phyloP scores from a whole-genome alignment of 2,113 vertebrate genomes.

The Micromys minutus region DNA sequence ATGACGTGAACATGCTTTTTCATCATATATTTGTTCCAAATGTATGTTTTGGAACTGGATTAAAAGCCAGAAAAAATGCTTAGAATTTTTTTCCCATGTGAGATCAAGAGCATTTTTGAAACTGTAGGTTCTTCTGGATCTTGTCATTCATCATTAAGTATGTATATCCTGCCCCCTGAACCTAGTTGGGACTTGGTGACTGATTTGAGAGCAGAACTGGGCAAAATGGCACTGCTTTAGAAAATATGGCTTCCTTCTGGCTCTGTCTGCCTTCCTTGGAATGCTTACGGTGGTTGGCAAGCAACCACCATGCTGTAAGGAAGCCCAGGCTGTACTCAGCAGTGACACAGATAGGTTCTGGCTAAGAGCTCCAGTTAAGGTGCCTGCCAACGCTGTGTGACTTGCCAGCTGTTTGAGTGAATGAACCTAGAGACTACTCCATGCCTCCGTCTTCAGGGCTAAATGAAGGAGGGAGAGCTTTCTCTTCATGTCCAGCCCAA shows the following conservation, averaged over 20 bases:
- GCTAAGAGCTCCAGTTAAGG: neutral
- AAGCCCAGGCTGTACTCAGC: neutral
- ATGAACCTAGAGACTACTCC: neutral
- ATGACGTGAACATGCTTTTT: constrained; percentile 7
- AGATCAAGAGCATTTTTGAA: neutral
- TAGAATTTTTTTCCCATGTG: neutral
- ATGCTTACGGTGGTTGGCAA: neutral
- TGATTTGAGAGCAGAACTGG: neutral
- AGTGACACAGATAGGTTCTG: neutral
- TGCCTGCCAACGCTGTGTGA: neutral
- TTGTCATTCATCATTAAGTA: neutral
- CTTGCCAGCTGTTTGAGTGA: neutral
- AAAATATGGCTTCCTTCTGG: neutral
- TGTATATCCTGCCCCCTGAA: neutral
- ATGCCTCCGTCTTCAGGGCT: neutral
- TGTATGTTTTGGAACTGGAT: neutral
- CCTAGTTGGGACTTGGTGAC: neutral
- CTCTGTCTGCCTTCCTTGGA: neutral
- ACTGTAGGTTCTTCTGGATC: neutral
- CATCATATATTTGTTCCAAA: neutral
- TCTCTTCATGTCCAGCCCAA: neutral
- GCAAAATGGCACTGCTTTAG: neutral
- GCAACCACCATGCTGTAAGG: neutral
- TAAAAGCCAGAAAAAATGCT: neutral
- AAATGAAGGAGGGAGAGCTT: neutral